Evolutionary conservation across 2,113 vertebrate species (phyloP).

Genomic region (Cyprinodon tularosa): DNA sequence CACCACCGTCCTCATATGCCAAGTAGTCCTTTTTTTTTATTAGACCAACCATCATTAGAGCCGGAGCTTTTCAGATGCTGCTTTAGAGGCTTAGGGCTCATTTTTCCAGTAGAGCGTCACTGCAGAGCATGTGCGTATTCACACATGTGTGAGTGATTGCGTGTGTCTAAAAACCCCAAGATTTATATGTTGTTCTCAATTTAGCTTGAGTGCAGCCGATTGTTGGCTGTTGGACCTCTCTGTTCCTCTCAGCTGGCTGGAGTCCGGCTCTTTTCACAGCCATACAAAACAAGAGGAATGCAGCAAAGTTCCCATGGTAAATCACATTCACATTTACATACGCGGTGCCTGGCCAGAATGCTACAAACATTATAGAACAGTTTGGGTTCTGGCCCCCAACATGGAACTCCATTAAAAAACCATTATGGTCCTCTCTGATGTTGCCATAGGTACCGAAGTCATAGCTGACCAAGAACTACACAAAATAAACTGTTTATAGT

Average conservation of each 20-base stretch:
- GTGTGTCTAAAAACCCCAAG: slow-evolving; percentile 53
- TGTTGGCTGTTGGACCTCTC: slow-evolving; percentile 57
- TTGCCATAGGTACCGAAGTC: slow-evolving; percentile 5
- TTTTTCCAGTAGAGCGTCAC: too few relatives aligned
- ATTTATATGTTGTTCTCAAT: slow-evolving; percentile 65
- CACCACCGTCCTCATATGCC: slow-evolving; percentile 1
- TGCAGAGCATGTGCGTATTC: slow-evolving; percentile 28
- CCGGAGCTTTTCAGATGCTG: slow-evolving; percentile 1
- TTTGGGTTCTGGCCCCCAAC: slow-evolving; percentile 22
- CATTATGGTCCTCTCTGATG: slow-evolving; percentile 22
- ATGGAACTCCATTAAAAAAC: slow-evolving; percentile 49
- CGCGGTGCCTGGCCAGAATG: slow-evolving; percentile 45
- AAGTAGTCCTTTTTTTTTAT: slow-evolving; percentile 30
- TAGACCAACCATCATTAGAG: slow-evolving; percentile 38
- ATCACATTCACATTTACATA: slow-evolving; percentile 71
- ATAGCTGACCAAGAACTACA: slow-evolving; percentile 5
- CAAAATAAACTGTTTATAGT: slow-evolving; percentile 7
- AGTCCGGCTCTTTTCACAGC: slow-evolving; percentile 60
- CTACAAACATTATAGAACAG: slow-evolving; percentile 23
- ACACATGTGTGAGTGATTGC: slow-evolving; percentile 32
- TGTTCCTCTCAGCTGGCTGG: slow-evolving; percentile 62
- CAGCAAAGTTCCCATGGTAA: slow-evolving; percentile 72
- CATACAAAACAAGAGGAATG: slow-evolving; percentile 66
- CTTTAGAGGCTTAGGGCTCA: background rate
- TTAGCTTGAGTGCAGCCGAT: slow-evolving; percentile 55